Conservation (phyloP, 2,113 vertebrate species). For the Carassius auratus region DNA sequence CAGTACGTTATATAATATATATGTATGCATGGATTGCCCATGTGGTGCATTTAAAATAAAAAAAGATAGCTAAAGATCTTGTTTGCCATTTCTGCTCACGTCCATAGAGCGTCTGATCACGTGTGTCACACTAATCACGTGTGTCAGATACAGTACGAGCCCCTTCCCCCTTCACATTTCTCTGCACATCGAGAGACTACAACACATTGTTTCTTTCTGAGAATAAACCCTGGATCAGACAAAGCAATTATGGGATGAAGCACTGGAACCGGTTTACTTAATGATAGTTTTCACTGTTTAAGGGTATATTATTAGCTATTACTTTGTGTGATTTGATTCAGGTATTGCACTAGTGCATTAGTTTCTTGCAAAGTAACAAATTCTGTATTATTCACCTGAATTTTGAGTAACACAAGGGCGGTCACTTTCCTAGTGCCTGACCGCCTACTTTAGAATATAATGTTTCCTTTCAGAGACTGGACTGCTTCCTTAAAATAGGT, state of each 20-base stretch:
- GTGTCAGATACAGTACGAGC: not conserved
- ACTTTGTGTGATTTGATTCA: not conserved
- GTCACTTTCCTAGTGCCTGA: not conserved
- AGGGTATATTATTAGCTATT: not conserved
- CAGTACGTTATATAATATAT: not conserved
- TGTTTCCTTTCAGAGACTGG: constrained; percentile 12
- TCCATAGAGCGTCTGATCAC: not conserved
- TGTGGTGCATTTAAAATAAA: not conserved
- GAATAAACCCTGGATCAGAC: constrained; percentile 10
- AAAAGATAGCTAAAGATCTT: too few species aligned
- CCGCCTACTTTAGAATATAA: constrained; percentile 3
- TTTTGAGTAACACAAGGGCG: constrained; percentile 23
- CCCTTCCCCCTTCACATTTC: not conserved
- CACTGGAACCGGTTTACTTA: not conserved
- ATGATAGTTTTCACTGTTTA: constrained; percentile 9
- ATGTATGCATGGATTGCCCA: not conserved
- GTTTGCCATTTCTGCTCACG: constrained; percentile 17
- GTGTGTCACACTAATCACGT: not conserved
- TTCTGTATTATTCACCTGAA: not conserved
- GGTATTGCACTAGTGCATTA: not conserved
- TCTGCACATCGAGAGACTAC: not conserved
- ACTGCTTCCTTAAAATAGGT: constrained; percentile 36
- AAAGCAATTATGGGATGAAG: constrained; percentile 11
- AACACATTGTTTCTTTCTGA: not conserved
- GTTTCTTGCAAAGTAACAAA: not conserved